phyloP scores from a whole-genome alignment of 2,888 invertebrate genomes.

The Harmothoe impar region DNA sequence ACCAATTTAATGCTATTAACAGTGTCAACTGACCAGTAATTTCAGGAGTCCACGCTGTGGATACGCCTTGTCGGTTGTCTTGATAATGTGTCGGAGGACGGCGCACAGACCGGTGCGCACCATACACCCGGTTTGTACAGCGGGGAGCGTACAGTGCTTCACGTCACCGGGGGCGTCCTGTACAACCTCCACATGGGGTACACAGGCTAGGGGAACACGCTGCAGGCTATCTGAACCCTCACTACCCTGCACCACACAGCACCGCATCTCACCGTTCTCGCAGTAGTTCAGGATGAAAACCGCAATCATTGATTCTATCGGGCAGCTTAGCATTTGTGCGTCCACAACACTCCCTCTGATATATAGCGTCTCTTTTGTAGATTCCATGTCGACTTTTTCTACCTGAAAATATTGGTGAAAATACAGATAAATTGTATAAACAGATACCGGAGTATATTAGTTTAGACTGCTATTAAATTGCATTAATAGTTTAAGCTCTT shows the following conservation, averaged over 20 bases:
- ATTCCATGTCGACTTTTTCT: background rate
- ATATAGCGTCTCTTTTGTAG: background rate
- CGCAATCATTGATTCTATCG: slow-evolving; percentile 4
- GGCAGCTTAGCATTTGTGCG: background rate
- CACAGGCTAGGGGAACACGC: background rate
- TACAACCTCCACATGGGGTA: background rate
- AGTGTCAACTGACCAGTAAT: slow-evolving; percentile 73
- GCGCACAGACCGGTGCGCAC: slow-evolving; percentile 78
- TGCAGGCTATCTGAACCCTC: background rate
- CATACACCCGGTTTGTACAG: slow-evolving; percentile 60
- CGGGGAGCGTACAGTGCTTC: slow-evolving; percentile 50
- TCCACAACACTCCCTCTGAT: background rate
- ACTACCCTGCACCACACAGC: background rate
- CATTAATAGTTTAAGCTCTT: too few species aligned
- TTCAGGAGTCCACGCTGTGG: slow-evolving; percentile 72
- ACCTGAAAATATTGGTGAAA: background rate
- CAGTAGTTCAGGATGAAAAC: slow-evolving; percentile 53
- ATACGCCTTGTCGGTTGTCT: slow-evolving; percentile 68
- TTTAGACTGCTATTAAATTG: too few species aligned
- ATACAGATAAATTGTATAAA: background rate
- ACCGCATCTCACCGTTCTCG: background rate
- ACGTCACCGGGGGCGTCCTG: background rate
- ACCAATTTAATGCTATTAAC: too few species aligned
- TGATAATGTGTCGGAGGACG: slow-evolving; percentile 75
- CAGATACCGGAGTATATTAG: background rate